Evolutionary conservation across 2,888 invertebrate genomes (phyloP).

Genomic region (Aspidapion aeneum): DNA sequence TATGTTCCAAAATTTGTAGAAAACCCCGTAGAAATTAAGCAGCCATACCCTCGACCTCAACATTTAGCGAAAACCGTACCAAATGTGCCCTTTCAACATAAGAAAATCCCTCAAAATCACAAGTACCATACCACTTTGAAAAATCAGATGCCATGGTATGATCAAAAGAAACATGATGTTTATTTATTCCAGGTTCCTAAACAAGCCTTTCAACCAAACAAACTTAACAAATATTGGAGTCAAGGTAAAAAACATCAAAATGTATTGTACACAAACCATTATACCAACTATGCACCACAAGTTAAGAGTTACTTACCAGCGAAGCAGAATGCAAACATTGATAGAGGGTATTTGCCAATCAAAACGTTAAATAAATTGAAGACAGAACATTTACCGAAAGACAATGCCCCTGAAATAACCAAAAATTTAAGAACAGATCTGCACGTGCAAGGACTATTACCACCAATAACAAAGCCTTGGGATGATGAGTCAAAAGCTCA

Average conservation of each 20-base stretch:
- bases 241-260: not conserved
- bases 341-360: not conserved
- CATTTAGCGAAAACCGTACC: not conserved
- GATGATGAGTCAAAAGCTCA: not conserved
- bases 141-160: not conserved
- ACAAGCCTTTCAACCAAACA: not conserved
- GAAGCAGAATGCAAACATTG: not conserved
- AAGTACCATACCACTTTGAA: not conserved
- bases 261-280: not conserved
- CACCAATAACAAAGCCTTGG: not conserved
- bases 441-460: not conserved
- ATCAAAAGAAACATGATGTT: not conserved
- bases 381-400: not conserved
- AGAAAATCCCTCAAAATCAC: not conserved
- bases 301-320: not conserved
- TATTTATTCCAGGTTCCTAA: not conserved
- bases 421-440: not conserved
- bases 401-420: not conserved
- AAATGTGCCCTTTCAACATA: not conserved
- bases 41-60: not conserved
- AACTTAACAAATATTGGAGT: not conserved
- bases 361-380: not conserved
- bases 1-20: conserved; percentile 54
- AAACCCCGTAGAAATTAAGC: conserved; percentile 33
- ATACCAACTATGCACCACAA: not conserved